phyloP scores from a whole-genome alignment of 2,797 vertebrate species.

The Gymnocypris eckloni region DNA sequence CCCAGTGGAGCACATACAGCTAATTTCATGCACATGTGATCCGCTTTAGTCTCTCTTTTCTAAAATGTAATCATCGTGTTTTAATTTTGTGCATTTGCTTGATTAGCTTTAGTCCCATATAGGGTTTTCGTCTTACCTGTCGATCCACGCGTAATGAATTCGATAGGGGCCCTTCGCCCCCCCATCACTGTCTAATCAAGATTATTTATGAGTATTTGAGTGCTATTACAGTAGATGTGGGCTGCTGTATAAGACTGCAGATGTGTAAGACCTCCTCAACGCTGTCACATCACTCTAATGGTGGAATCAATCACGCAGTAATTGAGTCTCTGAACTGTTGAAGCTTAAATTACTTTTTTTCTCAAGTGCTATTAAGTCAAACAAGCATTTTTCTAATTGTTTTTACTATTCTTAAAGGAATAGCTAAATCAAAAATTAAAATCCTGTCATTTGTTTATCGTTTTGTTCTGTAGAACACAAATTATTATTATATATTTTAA shows the following conservation, averaged over 20 bases:
- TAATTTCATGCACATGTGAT: conserved; percentile 33
- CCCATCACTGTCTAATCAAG: conserved; percentile 65
- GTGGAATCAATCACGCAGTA: conserved; percentile 44
- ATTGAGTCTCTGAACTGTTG: conserved; percentile 13
- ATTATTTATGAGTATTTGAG: conserved; percentile 69
- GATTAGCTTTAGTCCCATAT: conserved; percentile 58
- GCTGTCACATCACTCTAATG: conserved; percentile 34
- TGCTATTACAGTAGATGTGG: conserved; percentile 38
- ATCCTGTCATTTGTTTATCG: too few relatives aligned
- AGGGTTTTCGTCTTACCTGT: conserved; percentile 53
- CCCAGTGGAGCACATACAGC: conserved; percentile 32
- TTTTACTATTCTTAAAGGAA: not conserved
- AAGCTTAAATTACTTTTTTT: conserved; percentile 8
- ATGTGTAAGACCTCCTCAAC: conserved; percentile 41
- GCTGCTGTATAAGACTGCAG: conserved; percentile 33
- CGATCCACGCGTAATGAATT: conserved; percentile 65
- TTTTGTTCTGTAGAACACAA: not conserved
- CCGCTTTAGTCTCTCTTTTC: conserved; percentile 16
- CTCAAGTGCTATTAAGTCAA: not conserved
- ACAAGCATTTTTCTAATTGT: not conserved
- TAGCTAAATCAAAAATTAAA: not conserved
- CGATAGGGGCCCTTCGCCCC: conserved; percentile 56
- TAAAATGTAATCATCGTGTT: conserved; percentile 57
- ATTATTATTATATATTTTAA: not conserved
- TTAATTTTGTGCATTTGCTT: conserved; percentile 61